A percentile compares a stretch with the other conserved stretches of the same genome.
Conservation (phyloP, 2,888 invertebrate genomes). For the Drosophila rubida region DNA sequence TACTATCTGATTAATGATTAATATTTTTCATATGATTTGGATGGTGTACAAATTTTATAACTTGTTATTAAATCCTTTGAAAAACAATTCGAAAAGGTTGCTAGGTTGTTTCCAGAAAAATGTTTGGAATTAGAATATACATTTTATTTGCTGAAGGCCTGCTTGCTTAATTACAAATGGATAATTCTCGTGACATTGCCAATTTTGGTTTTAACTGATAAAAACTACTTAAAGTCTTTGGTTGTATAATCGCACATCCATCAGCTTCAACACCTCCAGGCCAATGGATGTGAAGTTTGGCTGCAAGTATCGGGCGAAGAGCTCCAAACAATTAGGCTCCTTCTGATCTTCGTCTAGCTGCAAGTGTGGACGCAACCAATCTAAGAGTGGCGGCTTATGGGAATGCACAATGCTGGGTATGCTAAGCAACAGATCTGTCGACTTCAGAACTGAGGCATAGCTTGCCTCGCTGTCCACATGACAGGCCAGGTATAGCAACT, state of each 20-base stretch:
- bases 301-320: conserved; percentile 96
- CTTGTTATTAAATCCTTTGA: too few species aligned
- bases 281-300: conserved; percentile 95
- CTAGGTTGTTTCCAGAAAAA: too few species aligned
- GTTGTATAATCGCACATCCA: conserved; percentile 86
- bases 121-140: too few species aligned
- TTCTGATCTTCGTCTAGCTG: conserved; percentile 67
- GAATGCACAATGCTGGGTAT: conserved; percentile 97
- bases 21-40: too few species aligned
- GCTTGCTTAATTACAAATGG: too few species aligned
- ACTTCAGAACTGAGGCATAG: conserved; percentile 81
- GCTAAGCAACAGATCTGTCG: conserved; percentile 89
- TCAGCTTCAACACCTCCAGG: conserved; percentile 93
- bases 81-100: too few species aligned
- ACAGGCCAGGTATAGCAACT: conserved; percentile 89
- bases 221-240: background rate
- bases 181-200: too few species aligned
- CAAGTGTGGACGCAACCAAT: conserved; percentile 86
- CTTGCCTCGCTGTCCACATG: conserved; percentile 55
- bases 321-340: conserved; percentile 89
- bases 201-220: too few species aligned
- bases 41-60: too few species aligned
- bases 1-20: too few species aligned
- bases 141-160: too few species aligned
- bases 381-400: conserved; percentile 95